These are phyloP conservation scores for Idris sp. DNA, from an alignment of 1,140 invertebrate genomes.

Conservation along the genomic window DNA sequence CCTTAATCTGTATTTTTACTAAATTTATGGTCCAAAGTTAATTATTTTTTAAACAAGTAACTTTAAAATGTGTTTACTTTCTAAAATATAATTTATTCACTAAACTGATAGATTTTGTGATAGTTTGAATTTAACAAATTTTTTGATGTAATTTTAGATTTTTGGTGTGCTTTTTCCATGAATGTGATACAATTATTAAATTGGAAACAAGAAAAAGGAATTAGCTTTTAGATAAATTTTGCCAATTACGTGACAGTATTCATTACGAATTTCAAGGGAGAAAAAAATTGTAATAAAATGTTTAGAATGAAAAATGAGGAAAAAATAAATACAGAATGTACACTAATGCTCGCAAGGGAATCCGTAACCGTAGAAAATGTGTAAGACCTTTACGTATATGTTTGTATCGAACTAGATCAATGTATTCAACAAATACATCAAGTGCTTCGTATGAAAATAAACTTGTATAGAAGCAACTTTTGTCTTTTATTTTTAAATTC, in stretches of 20 bases:
- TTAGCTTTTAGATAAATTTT: conserved; percentile 56
- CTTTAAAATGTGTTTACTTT: no score
- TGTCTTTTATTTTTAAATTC: no score
- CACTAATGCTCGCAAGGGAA: conserved; percentile 51
- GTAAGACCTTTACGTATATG: conserved; percentile 60
- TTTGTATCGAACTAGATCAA: conserved; percentile 61
- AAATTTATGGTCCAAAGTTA: no score
- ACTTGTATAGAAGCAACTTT: no score
- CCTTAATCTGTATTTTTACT: no score
- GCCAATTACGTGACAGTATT: conserved; percentile 61
- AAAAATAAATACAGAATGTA: conserved; percentile 14
- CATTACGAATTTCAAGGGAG: conserved; percentile 60
- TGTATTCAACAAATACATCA: conserved; percentile 57
- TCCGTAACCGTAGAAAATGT: conserved; percentile 51
- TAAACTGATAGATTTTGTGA: no score
- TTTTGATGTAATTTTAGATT: no score
- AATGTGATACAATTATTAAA: conserved; percentile 23
- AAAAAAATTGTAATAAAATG: no score
- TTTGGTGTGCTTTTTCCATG: no score
- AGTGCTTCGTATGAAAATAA: conserved; percentile 57
- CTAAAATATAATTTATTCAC: no score
- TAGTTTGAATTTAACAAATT: no score
- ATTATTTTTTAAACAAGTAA: no score
- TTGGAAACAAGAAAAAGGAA: conserved; percentile 24
- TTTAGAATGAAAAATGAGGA: conserved; percentile 13